These are phyloP conservation scores for Trialeurodes vaporariorum DNA, from an alignment of 1,140 invertebrate genomes.

Conservation along the genomic window DNA sequence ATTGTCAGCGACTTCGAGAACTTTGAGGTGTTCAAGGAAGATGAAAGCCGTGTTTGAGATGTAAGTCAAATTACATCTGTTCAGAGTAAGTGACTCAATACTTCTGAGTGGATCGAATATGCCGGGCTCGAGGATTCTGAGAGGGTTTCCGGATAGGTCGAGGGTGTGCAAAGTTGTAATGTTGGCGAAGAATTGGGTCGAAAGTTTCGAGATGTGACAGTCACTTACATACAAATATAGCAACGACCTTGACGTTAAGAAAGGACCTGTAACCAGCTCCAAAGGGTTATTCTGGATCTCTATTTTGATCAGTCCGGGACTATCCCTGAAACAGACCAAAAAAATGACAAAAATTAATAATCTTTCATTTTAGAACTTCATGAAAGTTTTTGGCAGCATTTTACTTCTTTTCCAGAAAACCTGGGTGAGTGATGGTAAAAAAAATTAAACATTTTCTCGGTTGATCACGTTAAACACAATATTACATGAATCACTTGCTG, in stretches of 20 bases:
- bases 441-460: too few relatives aligned
- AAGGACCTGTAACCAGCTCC: conserved; percentile 45
- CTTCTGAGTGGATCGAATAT: conserved; percentile 49
- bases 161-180: conserved; percentile 49
- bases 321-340: conserved; percentile 41
- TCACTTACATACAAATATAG: conserved; percentile 53
- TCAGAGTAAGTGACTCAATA: conserved; percentile 50
- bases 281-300: conserved; percentile 57
- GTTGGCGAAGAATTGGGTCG: conserved; percentile 51
- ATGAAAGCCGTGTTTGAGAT: conserved; percentile 44
- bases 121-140: conserved; percentile 41
- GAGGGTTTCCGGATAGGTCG: conserved; percentile 55
- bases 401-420: too few relatives aligned
- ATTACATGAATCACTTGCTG: too few relatives aligned
- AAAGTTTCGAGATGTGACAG: conserved; percentile 45
- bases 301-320: conserved; percentile 50
- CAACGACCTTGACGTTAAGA: conserved; percentile 49
- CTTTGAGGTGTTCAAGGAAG: conserved; percentile 45
- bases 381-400: background rate
- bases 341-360: conserved; percentile 3
- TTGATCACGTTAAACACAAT: too few relatives aligned
- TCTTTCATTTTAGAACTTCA: too few relatives aligned
- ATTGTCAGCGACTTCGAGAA: conserved; percentile 50
- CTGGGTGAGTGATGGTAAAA: too few relatives aligned
- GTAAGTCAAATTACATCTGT: conserved; percentile 47